Conservation (phyloP, 92 coral and sea anemone genomes). For the Micromussa lordhowensis region DNA sequence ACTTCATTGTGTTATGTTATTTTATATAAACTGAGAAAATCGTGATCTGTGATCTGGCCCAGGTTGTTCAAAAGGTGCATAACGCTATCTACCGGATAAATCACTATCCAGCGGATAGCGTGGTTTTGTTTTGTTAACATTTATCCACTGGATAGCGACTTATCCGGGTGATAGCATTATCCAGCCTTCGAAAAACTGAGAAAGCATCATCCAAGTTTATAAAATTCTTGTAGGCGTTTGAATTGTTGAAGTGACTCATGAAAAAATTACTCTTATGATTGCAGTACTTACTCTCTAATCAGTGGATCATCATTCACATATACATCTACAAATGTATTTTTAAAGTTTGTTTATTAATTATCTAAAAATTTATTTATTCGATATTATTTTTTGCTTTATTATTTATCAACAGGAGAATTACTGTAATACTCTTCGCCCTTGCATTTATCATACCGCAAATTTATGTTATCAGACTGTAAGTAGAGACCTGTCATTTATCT, state of each 20-base stretch:
- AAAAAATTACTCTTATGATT: too few species aligned
- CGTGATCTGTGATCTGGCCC: too few species aligned
- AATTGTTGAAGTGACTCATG: background rate
- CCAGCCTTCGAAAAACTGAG: too few species aligned
- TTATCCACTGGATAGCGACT: too few species aligned
- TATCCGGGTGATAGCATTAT: too few species aligned
- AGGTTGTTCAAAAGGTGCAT: too few species aligned
- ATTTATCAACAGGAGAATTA: conserved; percentile 76
- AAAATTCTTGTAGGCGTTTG: background rate
- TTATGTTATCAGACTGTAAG: conserved; percentile 92
- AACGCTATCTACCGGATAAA: too few species aligned
- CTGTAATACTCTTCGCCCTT: conserved; percentile 84
- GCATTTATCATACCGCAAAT: conserved; percentile 88
- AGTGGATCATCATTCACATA: background rate
- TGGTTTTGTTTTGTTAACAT: too few species aligned
- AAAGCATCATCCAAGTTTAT: too few species aligned
- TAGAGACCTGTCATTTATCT: conserved; percentile 2
- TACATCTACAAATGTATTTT: too few species aligned
- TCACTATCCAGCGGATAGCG: too few species aligned
- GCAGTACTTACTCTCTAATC: background rate
- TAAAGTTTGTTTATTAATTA: too few species aligned
- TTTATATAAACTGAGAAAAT: background rate
- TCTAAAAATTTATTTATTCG: background rate
- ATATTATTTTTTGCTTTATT: background rate
- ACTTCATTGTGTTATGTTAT: background rate